Percentiles rank a stretch among this genome's conserved stretches.
These are phyloP conservation scores for Drosophila pachea DNA, from an alignment of 1,140 invertebrate genomes.

Conservation along the genomic window DNA sequence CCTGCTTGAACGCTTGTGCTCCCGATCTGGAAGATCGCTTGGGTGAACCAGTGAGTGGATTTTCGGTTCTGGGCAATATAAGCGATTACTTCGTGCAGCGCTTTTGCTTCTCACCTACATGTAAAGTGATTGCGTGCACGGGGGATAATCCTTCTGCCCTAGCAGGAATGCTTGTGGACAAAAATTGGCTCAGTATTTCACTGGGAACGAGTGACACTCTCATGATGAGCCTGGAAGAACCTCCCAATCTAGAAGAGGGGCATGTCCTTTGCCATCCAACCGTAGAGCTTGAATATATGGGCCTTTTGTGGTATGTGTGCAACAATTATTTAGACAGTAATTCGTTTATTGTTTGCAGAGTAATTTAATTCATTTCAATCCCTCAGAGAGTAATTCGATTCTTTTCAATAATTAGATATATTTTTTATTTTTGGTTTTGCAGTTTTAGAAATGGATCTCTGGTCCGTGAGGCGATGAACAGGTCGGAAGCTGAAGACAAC, in stretches of 20 bases:
- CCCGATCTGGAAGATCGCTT: slow-evolving; percentile 85
- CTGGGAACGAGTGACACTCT: slow-evolving; percentile 96
- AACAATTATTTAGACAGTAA: neutral
- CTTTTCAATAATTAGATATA: neutral
- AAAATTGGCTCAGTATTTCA: slow-evolving; percentile 92
- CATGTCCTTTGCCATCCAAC: slow-evolving; percentile 94
- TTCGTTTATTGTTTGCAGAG: too few relatives aligned
- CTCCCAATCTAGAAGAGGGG: slow-evolving; percentile 85
- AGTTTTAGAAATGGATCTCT: slow-evolving; percentile 97
- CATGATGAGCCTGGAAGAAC: slow-evolving; percentile 87
- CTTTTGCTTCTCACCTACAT: slow-evolving; percentile 90
- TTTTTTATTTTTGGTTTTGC: neutral
- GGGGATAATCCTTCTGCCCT: slow-evolving; percentile 96
- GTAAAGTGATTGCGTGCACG: slow-evolving; percentile 92
- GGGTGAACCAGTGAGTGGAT: slow-evolving; percentile 85
- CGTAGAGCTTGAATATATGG: slow-evolving; percentile 88
- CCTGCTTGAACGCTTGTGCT: slow-evolving; percentile 87
- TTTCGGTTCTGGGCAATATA: slow-evolving; percentile 85
- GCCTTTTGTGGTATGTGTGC: slow-evolving; percentile 86
- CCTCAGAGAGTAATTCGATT: too few relatives aligned
- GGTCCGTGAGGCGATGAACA: slow-evolving; percentile 90
- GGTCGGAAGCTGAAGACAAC: slow-evolving; percentile 85
- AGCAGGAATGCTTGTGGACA: slow-evolving; percentile 88
- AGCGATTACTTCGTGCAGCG: slow-evolving; percentile 89
- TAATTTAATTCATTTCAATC: neutral